Evolutionary conservation across 2,797 vertebrate species (phyloP).

Genomic region (Stomatorhinus walkeri): DNA sequence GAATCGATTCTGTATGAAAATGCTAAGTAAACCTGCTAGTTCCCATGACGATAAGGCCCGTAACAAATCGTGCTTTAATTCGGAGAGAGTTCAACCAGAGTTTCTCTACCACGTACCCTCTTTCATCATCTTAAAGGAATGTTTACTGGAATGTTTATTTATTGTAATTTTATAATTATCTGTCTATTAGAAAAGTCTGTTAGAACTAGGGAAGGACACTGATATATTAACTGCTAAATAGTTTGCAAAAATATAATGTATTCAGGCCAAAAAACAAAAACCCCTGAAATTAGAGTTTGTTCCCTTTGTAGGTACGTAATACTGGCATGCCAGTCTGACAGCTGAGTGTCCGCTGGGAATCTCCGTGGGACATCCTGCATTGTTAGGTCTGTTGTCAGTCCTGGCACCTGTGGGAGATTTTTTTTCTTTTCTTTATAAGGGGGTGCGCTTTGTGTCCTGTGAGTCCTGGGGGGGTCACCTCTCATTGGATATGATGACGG

Average conservation of each 20-base stretch:
- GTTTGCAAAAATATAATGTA: slow-evolving; percentile 39
- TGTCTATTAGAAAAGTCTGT: slow-evolving; percentile 22
- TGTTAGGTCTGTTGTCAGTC: not conserved
- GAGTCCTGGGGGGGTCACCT: slow-evolving; percentile 61
- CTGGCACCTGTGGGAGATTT: not conserved
- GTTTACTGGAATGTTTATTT: not conserved
- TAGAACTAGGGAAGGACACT: slow-evolving; percentile 22
- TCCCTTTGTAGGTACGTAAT: slow-evolving; percentile 21
- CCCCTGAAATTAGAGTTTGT: slow-evolving; percentile 29
- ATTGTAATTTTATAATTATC: slow-evolving; percentile 6
- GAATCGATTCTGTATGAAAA: not conserved
- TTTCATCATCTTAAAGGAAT: not conserved
- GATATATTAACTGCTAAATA: slow-evolving; percentile 23
- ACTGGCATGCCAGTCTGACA: slow-evolving; percentile 13
- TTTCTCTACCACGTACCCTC: not conserved
- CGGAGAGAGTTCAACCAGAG: not conserved
- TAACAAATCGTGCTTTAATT: not conserved
- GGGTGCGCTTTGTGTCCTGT: not conserved
- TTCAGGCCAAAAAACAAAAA: slow-evolving; percentile 26
- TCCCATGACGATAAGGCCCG: not conserved
- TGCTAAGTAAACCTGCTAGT: not conserved
- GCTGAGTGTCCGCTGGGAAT: slow-evolving; percentile 13
- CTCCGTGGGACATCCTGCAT: not conserved
- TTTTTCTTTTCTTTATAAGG: not conserved
- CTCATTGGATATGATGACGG: slow-evolving; percentile 81